These are phyloP conservation scores for Eupithecia pulchellata DNA, from an alignment of 2,888 invertebrate species.

Conservation along the genomic window DNA sequence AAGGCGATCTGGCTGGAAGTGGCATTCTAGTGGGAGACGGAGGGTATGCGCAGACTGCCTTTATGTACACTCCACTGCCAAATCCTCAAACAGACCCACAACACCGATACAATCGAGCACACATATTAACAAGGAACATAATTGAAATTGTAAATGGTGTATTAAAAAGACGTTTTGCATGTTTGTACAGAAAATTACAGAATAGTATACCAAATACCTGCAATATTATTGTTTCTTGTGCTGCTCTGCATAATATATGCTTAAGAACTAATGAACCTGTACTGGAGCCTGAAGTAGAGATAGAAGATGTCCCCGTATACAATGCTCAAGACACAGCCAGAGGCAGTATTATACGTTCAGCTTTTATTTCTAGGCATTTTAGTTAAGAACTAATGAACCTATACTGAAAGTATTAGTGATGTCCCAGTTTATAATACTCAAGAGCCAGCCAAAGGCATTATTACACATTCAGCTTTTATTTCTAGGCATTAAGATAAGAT, in stretches of 20 bases:
- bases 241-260: slow-evolving; percentile 2
- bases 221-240: slow-evolving; percentile 19
- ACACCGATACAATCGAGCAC: slow-evolving; percentile 18
- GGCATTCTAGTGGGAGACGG: slow-evolving; percentile 23
- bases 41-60: slow-evolving; percentile 20
- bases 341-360: slow-evolving; percentile 14
- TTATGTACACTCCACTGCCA: slow-evolving; percentile 22
- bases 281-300: slow-evolving; percentile 9
- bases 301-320: neutral
- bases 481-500: neutral
- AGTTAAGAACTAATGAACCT: neutral
- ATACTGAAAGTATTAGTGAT: neutral
- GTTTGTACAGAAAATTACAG: slow-evolving; percentile 9
- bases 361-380: slow-evolving; percentile 10
- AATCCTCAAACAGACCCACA: slow-evolving; percentile 17
- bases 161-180: slow-evolving; percentile 5
- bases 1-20: slow-evolving; percentile 11
- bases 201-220: slow-evolving; percentile 5
- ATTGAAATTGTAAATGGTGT: slow-evolving; percentile 9
- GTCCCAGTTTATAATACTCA: neutral
- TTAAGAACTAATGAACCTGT: slow-evolving; percentile 8
- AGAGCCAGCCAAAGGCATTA: neutral
- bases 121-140: slow-evolving; percentile 17
- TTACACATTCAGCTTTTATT: neutral
- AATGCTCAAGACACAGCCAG: slow-evolving; percentile 13